phyloP scores from a whole-genome alignment of 2,797 vertebrate genomes.

The Paratrypauchen microcephalus region DNA sequence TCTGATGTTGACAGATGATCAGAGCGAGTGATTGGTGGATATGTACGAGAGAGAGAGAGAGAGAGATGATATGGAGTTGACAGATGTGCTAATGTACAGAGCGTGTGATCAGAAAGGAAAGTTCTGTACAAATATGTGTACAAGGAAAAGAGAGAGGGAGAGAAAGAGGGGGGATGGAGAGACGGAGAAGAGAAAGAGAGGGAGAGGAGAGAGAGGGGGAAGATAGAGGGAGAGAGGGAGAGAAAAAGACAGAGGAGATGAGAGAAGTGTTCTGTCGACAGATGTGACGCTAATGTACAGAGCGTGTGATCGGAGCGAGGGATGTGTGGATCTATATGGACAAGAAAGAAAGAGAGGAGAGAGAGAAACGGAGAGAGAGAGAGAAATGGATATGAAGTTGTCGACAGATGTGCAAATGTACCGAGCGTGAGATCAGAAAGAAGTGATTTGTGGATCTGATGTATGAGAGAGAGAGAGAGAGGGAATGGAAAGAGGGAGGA shows the following conservation, averaged over 20 bases:
- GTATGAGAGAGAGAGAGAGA: neutral
- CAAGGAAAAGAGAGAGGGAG: constrained; percentile 11
- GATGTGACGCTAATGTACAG: too few relatives aligned
- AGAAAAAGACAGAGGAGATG: too few relatives aligned
- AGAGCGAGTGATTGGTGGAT: constrained; percentile 6
- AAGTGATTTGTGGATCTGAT: neutral
- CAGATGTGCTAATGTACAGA: neutral
- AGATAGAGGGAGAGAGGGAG: too few relatives aligned
- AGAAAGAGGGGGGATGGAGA: neutral
- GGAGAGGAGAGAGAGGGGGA: constrained; percentile 10
- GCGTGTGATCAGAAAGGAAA: neutral
- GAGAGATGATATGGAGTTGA: constrained; percentile 5
- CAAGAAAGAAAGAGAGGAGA: too few relatives aligned
- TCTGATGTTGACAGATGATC: constrained; percentile 7
- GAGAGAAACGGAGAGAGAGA: too few relatives aligned
- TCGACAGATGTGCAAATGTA: too few relatives aligned
- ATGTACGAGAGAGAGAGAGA: constrained; percentile 35
- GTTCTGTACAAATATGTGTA: too few relatives aligned
- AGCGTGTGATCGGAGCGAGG: too few relatives aligned
- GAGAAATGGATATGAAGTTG: too few relatives aligned
- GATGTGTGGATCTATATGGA: too few relatives aligned
- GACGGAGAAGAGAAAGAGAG: constrained; percentile 41
- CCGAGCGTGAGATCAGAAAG: neutral
- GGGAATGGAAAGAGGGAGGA: too few relatives aligned
- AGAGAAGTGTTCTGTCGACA: too few relatives aligned